Conservation (phyloP, 2,113 vertebrate genomes). For the Nestor notabilis region DNA sequence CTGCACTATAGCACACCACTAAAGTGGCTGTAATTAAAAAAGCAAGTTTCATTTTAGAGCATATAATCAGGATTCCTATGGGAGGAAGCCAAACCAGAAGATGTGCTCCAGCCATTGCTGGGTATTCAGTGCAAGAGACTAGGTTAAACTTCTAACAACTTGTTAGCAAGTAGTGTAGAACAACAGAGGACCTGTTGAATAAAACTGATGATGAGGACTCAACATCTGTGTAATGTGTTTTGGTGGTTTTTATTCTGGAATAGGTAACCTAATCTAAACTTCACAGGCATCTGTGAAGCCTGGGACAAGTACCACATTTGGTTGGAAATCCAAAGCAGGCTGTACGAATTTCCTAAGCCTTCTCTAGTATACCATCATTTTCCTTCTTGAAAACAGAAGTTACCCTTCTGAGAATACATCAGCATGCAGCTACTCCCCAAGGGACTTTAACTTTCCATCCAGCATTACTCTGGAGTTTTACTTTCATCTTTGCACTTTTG, state of each 20-base stretch:
- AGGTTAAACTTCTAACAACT: not conserved
- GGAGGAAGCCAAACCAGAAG: not conserved
- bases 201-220: not conserved
- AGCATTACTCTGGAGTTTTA: not conserved
- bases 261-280: not conserved
- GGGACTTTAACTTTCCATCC: not conserved
- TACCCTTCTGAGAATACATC: not conserved
- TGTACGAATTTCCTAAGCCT: not conserved
- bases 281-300: too few relatives aligned
- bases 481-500: not conserved
- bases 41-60: not conserved
- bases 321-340: not conserved
- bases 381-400: not conserved
- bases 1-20: too few relatives aligned
- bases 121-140: not conserved
- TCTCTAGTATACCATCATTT: not conserved
- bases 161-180: not conserved
- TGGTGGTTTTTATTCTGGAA: not conserved
- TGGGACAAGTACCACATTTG: not conserved
- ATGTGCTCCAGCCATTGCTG: not conserved
- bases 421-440: not conserved
- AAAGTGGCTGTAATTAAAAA: not conserved
- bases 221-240: rapidly evolving
- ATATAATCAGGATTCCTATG: rapidly evolving
- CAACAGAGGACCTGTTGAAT: not conserved